phyloP scores from a whole-genome alignment of 2,888 invertebrate species.

The Diloba caeruleocephala region DNA sequence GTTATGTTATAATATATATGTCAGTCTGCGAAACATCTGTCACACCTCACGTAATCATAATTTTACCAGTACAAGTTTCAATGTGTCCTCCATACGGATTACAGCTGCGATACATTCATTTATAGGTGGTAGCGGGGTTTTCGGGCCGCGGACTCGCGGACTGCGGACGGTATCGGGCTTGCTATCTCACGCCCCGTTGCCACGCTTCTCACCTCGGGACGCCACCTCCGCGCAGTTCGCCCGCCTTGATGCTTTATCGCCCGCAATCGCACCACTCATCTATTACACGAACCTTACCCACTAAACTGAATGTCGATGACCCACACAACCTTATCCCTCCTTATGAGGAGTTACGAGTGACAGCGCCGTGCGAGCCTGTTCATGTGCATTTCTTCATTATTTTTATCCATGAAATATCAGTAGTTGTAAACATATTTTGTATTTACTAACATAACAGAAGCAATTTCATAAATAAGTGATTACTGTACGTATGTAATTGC shows the following conservation, averaged over 20 bases:
- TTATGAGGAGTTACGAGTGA: constrained; percentile 69
- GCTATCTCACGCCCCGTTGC: constrained; percentile 84
- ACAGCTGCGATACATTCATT: constrained; percentile 32
- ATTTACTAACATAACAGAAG: constrained; percentile 22
- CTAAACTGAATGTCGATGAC: constrained; percentile 80
- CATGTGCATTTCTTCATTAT: constrained; percentile 54
- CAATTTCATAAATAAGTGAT: constrained; percentile 24
- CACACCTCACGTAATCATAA: neutral
- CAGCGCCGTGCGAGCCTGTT: constrained; percentile 61
- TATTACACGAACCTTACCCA: constrained; percentile 80
- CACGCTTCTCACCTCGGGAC: constrained; percentile 87
- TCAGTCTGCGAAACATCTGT: no score
- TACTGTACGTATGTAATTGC: constrained; percentile 11
- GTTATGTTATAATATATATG: no score
- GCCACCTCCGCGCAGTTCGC: constrained; percentile 72
- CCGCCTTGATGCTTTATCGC: constrained; percentile 79
- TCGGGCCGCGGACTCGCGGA: constrained; percentile 9
- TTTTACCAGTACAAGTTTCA: constrained; percentile 7
- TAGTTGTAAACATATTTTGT: constrained; percentile 17
- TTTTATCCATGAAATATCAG: constrained; percentile 43
- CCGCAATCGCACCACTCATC: constrained; percentile 80
- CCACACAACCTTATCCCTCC: constrained; percentile 68
- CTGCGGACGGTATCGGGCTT: constrained; percentile 72
- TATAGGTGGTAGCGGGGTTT: constrained; percentile 33
- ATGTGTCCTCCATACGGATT: constrained; percentile 14